These are phyloP conservation scores for Scytalopus superciliaris DNA, from an alignment of 2,113 vertebrate genomes.

Conservation along the genomic window DNA sequence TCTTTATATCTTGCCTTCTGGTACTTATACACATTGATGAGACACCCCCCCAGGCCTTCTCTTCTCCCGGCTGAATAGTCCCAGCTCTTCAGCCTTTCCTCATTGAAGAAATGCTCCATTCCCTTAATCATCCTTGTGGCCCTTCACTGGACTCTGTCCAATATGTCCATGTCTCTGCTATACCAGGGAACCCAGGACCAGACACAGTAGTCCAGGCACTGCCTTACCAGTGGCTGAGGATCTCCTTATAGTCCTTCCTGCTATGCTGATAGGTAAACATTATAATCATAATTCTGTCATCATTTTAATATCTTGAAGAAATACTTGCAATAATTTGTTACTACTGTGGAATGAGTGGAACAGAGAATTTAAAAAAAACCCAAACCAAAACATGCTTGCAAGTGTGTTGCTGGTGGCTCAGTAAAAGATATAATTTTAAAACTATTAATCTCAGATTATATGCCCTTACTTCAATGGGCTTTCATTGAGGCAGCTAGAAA, in stretches of 20 bases:
- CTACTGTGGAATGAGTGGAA: background rate
- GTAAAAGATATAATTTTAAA: slow-evolving; percentile 13
- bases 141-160: background rate
- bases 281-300: background rate
- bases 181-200: background rate
- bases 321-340: background rate
- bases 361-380: background rate
- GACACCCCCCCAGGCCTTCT: background rate
- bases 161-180: background rate
- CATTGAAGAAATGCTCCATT: background rate
- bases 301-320: background rate
- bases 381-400: background rate
- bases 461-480: background rate
- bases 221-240: background rate
- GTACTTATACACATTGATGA: background rate
- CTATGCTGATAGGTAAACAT: background rate
- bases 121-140: background rate
- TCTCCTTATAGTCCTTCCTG: background rate
- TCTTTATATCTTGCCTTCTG: background rate
- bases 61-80: background rate
- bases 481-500: background rate
- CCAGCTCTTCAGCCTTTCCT: background rate
- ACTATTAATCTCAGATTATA: background rate
- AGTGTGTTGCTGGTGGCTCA: background rate
- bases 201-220: background rate